These are phyloP conservation scores for Radopholus similis DNA, from an alignment of 1,140 invertebrate genomes.

Conservation along the genomic window DNA sequence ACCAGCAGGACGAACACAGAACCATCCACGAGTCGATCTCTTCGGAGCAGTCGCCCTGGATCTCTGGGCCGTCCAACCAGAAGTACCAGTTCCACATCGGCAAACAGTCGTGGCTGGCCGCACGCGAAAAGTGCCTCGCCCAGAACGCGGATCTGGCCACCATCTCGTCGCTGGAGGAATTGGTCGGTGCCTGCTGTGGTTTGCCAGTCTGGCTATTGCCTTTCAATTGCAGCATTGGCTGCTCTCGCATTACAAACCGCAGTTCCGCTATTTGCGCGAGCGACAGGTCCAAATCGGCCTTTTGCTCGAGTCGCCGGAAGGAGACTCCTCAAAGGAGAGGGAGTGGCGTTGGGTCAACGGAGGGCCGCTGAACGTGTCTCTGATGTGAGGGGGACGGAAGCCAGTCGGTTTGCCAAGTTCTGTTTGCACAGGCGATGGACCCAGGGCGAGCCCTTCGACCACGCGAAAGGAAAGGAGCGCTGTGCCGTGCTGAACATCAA, in stretches of 20 bases:
- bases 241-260: conserved; percentile 37
- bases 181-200: conserved; percentile 22
- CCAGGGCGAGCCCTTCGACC: conserved; percentile 40
- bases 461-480: conserved; percentile 38
- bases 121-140: conserved; percentile 41
- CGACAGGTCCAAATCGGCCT: conserved; percentile 47
- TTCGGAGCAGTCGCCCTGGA: conserved; percentile 28
- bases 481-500: conserved; percentile 42
- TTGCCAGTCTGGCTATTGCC: not conserved
- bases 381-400: conserved; percentile 14
- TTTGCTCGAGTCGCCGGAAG: conserved; percentile 1
- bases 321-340: conserved; percentile 11
- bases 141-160: conserved; percentile 45
- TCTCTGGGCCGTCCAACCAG: conserved; percentile 37
- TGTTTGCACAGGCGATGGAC: conserved; percentile 25
- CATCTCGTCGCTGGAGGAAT: conserved; percentile 27
- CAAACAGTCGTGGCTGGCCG: conserved; percentile 46
- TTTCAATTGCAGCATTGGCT: conserved; percentile 36
- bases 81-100: conserved; percentile 50
- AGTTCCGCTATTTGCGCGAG: conserved; percentile 30
- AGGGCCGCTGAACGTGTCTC: conserved; percentile 18
- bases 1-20: no score
- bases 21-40: conserved; percentile 11
- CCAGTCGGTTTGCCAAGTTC: conserved; percentile 1
- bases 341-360: conserved; percentile 39